Base-by-base conservation (phyloP, 1,140 invertebrate genomes). In the Phymorhynchus buccinoides region DNA sequence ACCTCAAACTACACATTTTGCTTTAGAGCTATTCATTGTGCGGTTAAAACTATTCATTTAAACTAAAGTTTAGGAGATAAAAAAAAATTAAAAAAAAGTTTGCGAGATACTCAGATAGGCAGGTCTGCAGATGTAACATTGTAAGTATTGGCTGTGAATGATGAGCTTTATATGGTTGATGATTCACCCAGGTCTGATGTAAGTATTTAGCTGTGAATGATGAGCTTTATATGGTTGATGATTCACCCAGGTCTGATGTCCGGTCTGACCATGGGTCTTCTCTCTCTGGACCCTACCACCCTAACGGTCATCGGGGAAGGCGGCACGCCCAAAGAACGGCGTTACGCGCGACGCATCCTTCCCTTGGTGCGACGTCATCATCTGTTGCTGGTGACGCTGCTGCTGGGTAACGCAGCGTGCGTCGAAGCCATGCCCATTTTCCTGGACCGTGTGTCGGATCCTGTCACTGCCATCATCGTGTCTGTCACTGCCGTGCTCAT, bases 401-500 rank as follows among this genome's bases (percentile, higher is more conserved):
- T 93, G 27, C 86, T 93, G 81, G 89, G 89, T 12, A 93, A 93
- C 88, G 91, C 92, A 48, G 90, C 84, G 48, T 89, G 90, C n/a
- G 92, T 93, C 7, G 93, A 93, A 86, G 88, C 92, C 30, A 93
- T 93, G 92, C 93, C 93, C 48, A 90, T 93, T n/a, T 93, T 92
- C 82, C 79, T 93, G 52, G 92, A 93, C 83, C 80, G 88, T 35
- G 88, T 93, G 4, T 93, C 92, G 0, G 88, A 90, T 83, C 92
- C 92, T 35, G 81, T 93, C 22, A 91, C 88, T 73, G 92, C 93
- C 9, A 90, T 93, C 81, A 39, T 88, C 41, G 91, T 93, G 1
- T 93, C 92, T 41, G 91, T 93, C 12, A 92, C 92, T 41, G 92
- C 92, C 75, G 93, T 93, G 18, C 87, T 93, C 1, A 84, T 93